Percentiles rank a stretch among this genome's conserved stretches.
Evolutionary conservation across 2,113 vertebrate species (phyloP).

Genomic region (Oncorhynchus mykiss): DNA sequence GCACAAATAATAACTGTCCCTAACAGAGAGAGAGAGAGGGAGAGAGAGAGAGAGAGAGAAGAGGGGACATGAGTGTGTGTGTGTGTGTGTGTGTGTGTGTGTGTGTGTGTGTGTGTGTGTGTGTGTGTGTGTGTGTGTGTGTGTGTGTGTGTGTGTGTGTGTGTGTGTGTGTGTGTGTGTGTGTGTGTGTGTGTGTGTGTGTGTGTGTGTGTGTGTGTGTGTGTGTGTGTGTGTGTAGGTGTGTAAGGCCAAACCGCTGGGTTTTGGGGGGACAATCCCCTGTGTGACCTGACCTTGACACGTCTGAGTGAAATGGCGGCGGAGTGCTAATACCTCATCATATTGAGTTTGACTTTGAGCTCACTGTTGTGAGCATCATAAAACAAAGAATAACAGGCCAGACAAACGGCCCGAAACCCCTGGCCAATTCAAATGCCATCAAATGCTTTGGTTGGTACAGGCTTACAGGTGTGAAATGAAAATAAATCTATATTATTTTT

Average conservation of each 20-base stretch:
- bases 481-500: neutral
- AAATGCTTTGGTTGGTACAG: neutral
- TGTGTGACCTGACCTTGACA: slow-evolving; percentile 74
- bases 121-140: too few species aligned
- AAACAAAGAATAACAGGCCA: slow-evolving; percentile 73
- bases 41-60: slow-evolving; percentile 19
- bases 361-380: slow-evolving; percentile 58
- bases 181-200: too few species aligned
- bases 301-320: slow-evolving; percentile 66
- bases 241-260: slow-evolving; percentile 12
- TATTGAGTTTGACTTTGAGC: slow-evolving; percentile 71
- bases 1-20: slow-evolving; percentile 66
- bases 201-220: too few species aligned
- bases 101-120: neutral
- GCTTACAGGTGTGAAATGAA: neutral
- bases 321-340: slow-evolving; percentile 75
- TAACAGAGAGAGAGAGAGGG: slow-evolving; percentile 47
- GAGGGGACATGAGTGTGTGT: too few species aligned
- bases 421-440: slow-evolving; percentile 43
- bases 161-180: too few species aligned
- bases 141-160: neutral
- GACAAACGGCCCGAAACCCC: slow-evolving; percentile 67
- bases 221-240: too few species aligned
- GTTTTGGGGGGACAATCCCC: slow-evolving; percentile 57
- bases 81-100: neutral